Percentiles rank a stretch among this genome's conserved stretches.
These are phyloP conservation scores for Cataglyphis rosenhaueri DNA, from an alignment of 2,888 invertebrate genomes.

Conservation along the genomic window DNA sequence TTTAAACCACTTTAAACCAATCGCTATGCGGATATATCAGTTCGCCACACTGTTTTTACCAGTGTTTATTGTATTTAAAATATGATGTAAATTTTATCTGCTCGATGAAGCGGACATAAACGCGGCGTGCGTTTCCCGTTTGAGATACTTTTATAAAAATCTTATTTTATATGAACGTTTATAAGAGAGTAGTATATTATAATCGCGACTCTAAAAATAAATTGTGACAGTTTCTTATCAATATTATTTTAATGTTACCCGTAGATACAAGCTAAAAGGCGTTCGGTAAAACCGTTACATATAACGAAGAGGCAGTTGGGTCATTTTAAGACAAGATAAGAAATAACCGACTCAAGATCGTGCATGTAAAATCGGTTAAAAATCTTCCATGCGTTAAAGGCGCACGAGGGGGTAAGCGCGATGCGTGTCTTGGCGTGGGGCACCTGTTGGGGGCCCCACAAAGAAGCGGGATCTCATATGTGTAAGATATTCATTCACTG, in stretches of 20 bases:
- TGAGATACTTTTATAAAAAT: not conserved
- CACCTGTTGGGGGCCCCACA: conserved; percentile 79
- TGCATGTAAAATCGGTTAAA: conserved; percentile 58
- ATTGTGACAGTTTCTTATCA: not conserved
- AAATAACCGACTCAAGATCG: conserved; percentile 54
- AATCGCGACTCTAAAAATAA: not conserved
- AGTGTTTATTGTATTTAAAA: conserved; percentile 48
- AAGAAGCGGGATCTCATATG: conserved; percentile 59
- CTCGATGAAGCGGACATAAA: conserved; percentile 24
- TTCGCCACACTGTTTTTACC: conserved; percentile 33
- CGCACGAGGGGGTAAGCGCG: conserved; percentile 21
- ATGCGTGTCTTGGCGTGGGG: conserved; percentile 56
- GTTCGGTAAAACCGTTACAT: conserved; percentile 57
- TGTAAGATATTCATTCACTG: conserved; percentile 57
- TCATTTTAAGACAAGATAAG: conserved; percentile 58
- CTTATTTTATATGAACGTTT: not conserved
- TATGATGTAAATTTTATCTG: conserved; percentile 43
- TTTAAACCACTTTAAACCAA: conserved; percentile 48
- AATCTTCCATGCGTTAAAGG: conserved; percentile 49
- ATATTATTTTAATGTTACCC: not conserved
- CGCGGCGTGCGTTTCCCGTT: not conserved
- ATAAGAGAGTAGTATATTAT: not conserved
- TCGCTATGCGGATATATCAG: conserved; percentile 54
- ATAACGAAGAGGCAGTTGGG: conserved; percentile 50
- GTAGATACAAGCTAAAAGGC: not conserved